phyloP scores from a whole-genome alignment of 2,113 vertebrate species.

The Poecilia latipinna region DNA sequence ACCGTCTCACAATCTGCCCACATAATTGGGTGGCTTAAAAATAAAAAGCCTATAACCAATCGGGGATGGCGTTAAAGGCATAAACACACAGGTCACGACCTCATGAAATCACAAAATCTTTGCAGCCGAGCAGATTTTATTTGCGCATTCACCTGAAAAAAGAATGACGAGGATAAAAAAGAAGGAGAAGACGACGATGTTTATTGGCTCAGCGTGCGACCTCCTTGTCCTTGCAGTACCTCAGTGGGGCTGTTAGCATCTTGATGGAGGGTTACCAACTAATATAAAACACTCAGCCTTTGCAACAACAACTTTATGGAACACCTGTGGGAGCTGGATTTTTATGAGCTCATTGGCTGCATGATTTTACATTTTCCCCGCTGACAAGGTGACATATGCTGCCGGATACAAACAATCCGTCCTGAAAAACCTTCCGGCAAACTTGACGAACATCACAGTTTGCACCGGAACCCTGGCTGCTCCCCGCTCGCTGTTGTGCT shows the following conservation, averaged over 20 bases:
- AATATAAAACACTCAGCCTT: slow-evolving; percentile 69
- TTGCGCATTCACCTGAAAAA: slow-evolving; percentile 56
- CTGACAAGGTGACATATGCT: slow-evolving; percentile 76
- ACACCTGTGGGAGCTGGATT: slow-evolving; percentile 65
- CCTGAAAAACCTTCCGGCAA: slow-evolving; percentile 31
- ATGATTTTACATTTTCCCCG: slow-evolving; percentile 74
- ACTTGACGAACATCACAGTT: slow-evolving; percentile 14
- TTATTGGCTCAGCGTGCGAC: slow-evolving; percentile 60
- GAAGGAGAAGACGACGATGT: slow-evolving; percentile 33
- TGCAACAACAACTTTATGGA: slow-evolving; percentile 75
- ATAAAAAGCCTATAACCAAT: slow-evolving; percentile 60
- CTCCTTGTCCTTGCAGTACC: slow-evolving; percentile 68
- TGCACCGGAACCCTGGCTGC: slow-evolving; percentile 12
- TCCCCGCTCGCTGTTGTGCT: slow-evolving; percentile 7
- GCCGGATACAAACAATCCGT: slow-evolving; percentile 65
- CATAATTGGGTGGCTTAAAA: slow-evolving; percentile 59
- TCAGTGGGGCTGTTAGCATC: slow-evolving; percentile 52
- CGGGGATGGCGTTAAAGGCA: slow-evolving; percentile 42
- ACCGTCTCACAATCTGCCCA: slow-evolving; percentile 42
- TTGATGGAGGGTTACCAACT: slow-evolving; percentile 69
- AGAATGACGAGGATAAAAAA: slow-evolving; percentile 21
- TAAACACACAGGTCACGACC: slow-evolving; percentile 61
- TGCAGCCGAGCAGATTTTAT: slow-evolving; percentile 57
- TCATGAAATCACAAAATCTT: slow-evolving; percentile 59
- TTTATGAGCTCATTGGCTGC: slow-evolving; percentile 62